Percentiles rank a stretch among this genome's conserved stretches.
Conservation (phyloP, 2,113 vertebrate species). For the Thomomys bottae region DNA sequence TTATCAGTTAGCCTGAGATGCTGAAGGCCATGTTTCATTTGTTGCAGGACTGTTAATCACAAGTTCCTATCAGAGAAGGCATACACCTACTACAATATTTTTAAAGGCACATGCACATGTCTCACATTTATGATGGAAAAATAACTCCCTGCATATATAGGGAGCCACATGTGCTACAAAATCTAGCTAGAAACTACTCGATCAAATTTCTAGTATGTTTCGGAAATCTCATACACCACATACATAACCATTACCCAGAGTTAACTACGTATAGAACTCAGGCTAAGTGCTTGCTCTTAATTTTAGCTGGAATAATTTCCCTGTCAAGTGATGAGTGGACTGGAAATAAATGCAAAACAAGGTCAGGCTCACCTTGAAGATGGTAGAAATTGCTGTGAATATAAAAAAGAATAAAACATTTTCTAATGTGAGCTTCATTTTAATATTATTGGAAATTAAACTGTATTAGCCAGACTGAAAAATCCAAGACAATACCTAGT, state of each 20-base stretch:
- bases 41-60: not conserved
- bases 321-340: conserved; percentile 11
- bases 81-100: not conserved
- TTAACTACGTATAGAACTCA: not conserved
- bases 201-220: not conserved
- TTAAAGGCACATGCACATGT: not conserved
- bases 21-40: not conserved
- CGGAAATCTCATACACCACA: not conserved
- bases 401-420: not conserved
- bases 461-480: conserved; percentile 19
- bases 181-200: not conserved
- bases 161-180: not conserved
- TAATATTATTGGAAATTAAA: conserved; percentile 11
- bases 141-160: not conserved
- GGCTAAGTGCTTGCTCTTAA: conserved; percentile 31
- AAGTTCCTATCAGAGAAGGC: not conserved
- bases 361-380: conserved; percentile 44
- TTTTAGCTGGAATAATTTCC: conserved; percentile 52
- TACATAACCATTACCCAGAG: not conserved
- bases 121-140: not conserved
- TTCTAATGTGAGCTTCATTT: not conserved
- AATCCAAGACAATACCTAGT: not conserved
- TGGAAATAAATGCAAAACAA: conserved; percentile 52
- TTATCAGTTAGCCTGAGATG: not conserved
- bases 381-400: not conserved